phyloP scores from a whole-genome alignment of 2,797 vertebrate species.

The Eulemur rubriventer region DNA sequence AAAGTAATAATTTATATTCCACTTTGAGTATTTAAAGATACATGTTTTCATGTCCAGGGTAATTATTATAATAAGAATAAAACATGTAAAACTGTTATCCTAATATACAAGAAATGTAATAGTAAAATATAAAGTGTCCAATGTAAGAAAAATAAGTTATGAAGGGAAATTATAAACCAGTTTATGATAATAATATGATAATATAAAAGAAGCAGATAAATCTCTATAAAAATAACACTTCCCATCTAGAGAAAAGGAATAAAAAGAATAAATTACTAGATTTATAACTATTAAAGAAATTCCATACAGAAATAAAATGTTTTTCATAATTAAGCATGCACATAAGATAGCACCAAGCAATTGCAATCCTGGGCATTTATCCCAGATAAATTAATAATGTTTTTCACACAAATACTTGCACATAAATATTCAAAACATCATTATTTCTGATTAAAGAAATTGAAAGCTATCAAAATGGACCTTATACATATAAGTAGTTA shows the following conservation, averaged over 20 bases:
- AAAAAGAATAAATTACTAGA: not conserved
- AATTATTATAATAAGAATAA: not conserved
- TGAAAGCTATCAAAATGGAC: not conserved
- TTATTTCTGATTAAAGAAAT: not conserved
- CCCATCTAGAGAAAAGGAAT: not conserved
- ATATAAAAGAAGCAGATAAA: not conserved
- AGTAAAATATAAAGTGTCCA: not conserved
- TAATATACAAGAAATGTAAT: not conserved
- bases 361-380: not conserved
- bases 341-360: not conserved
- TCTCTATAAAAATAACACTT: not conserved
- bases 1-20: not conserved
- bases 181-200: not conserved
- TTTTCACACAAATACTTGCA: not conserved
- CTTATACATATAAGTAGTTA: not conserved
- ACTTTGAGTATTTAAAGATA: not conserved
- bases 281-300: not conserved
- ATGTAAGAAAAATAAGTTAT: not conserved
- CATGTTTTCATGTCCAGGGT: not conserved
- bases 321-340: not conserved
- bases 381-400: not conserved
- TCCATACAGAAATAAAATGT: not conserved
- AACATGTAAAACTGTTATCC: not conserved
- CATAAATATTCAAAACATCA: not conserved
- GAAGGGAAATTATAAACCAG: not conserved